Evolutionary conservation across 2,797 vertebrate species (phyloP).

Genomic region (Coilia nasus): DNA sequence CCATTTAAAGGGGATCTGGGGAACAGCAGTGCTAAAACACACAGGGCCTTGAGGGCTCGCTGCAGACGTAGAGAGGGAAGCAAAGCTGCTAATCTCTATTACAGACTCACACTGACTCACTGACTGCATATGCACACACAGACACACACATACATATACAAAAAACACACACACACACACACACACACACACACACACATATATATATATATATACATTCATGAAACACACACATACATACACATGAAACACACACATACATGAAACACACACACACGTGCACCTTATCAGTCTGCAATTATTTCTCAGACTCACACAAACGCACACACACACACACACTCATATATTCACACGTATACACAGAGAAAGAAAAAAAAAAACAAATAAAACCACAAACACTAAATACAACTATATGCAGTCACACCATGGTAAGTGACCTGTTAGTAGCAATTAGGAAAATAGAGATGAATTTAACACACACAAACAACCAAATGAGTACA

Average conservation of each 20-base stretch:
- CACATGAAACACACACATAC: background rate
- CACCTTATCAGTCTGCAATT: too few relatives aligned
- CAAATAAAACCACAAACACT: background rate
- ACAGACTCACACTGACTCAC: background rate
- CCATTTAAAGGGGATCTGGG: background rate
- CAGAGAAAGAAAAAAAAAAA: background rate
- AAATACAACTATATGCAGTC: background rate
- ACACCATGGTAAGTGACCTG: background rate
- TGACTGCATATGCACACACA: background rate
- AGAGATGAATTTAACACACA: too few relatives aligned
- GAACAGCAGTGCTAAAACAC: background rate
- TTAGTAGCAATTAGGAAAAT: background rate
- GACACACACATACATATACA: background rate
- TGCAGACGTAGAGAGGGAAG: background rate
- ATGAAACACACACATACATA: background rate
- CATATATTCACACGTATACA: background rate
- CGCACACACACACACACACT: background rate
- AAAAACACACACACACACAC: background rate
- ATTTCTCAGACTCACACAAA: background rate
- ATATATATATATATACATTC: background rate
- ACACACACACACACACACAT: background rate
- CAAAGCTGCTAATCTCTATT: slow-evolving; percentile 6
- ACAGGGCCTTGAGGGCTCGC: background rate
- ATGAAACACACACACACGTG: background rate
- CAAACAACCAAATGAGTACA: too few relatives aligned